Evolutionary conservation across 2,113 vertebrate genomes (phyloP).

Genomic region (Pterophyllum scalare): DNA sequence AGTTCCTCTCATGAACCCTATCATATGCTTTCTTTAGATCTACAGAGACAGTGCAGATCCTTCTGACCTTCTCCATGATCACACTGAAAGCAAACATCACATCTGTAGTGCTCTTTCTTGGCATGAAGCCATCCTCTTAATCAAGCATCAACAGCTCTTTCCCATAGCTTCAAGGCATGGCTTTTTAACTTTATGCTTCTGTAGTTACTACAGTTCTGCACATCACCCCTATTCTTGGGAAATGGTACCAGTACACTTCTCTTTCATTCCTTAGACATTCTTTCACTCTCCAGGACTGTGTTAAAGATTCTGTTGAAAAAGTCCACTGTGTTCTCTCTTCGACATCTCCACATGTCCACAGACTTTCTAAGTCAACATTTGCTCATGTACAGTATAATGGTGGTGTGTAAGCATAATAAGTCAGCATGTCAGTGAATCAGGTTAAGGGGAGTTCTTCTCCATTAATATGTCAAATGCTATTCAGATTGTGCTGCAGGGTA

Average conservation of each 20-base stretch:
- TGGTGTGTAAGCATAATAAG: neutral
- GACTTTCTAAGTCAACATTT: slow-evolving; percentile 30
- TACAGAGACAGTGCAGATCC: too few species aligned
- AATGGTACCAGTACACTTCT: neutral
- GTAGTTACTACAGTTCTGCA: neutral
- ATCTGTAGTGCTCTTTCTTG: too few species aligned
- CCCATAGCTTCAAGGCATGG: too few species aligned
- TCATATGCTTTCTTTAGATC: too few species aligned
- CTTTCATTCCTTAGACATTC: neutral
- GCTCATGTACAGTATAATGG: neutral
- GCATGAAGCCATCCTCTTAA: too few species aligned
- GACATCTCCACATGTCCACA: neutral
- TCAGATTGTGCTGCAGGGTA: slow-evolving; percentile 29
- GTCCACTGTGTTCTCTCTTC: neutral
- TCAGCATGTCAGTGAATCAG: neutral
- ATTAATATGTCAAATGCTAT: slow-evolving; percentile 24
- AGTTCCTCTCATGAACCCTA: too few species aligned
- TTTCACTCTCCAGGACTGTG: neutral
- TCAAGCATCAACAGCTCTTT: too few species aligned
- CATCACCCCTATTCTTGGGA: neutral
- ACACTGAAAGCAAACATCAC: too few species aligned
- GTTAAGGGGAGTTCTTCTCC: slow-evolving; percentile 12
- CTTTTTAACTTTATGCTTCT: too few species aligned
- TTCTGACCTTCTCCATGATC: too few species aligned
- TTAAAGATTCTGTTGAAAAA: neutral